Base-by-base conservation (phyloP, 2,888 invertebrate species). In the Diabrotica balteata region DNA sequence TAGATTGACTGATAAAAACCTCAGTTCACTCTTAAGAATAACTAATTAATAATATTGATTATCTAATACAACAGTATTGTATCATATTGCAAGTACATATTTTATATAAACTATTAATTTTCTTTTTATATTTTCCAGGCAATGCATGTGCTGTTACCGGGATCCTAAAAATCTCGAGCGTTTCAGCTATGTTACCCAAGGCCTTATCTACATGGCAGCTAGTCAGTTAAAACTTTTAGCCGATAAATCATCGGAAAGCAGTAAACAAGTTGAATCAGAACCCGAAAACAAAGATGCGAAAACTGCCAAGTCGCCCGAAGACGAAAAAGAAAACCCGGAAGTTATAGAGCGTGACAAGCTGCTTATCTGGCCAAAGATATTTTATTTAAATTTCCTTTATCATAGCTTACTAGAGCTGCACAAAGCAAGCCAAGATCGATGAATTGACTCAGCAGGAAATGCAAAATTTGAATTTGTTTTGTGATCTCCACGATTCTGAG, bases 91-190 rank as follows among this genome's bases (percentile, higher is more conserved):
- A 32, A 32, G 4, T 17, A 17, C 17, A 32, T 32, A 4, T 32
- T 32, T 32, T 32, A 32, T 32, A 32, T 32, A 32, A 32, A 32
- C 1, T 32, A 4, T 32, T 32, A 32, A 32, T 32, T 32, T 32
- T 5, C 3, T 32, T 32, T 32, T 2, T 32, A 32, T 32, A n/a
- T 4, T 32, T 81, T 89, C 69, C 84, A 95, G 95, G 82, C 96
- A 97, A 86, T 97, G 97, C 82, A 95, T 96, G 92, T 97, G 97
- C 85, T 93, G 95, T 85, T 96, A 94, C 84, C 90, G 96, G 77
- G 96, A 96, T 86, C 90, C 91, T 67, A 95, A 95, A 84, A 96
- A 96, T 85, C 93, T 95, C 85, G 96, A 96, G 82, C 89, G 95
- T 76, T 94, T 96, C 83, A 95, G 95, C 84, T 88, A 93, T 80